Percentiles rank a stretch among this genome's conserved stretches.
These are phyloP conservation scores for Linyphia triangularis DNA, from an alignment of 2,888 invertebrate genomes.

Conservation along the genomic window DNA sequence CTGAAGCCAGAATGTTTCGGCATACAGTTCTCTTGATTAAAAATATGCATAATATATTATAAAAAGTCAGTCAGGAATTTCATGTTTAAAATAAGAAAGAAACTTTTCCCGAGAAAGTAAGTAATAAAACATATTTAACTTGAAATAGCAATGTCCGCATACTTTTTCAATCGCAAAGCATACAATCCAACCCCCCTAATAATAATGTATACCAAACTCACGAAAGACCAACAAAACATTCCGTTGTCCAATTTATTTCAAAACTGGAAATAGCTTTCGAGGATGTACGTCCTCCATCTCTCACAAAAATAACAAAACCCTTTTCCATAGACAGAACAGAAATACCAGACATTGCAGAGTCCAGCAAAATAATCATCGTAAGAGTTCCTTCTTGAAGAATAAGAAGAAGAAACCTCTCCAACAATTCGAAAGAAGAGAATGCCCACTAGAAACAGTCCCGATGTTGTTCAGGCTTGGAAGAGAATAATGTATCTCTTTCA, in stretches of 20 bases:
- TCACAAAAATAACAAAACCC: background rate
- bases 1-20: too few relatives aligned
- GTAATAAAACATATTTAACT: too few relatives aligned
- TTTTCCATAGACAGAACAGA: background rate
- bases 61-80: too few relatives aligned
- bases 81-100: too few relatives aligned
- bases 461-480: background rate
- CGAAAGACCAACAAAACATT: constrained; percentile 8
- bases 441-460: background rate
- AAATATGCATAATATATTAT: too few relatives aligned
- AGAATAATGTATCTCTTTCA: constrained; percentile 51
- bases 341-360: background rate
- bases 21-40: too few relatives aligned
- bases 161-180: background rate
- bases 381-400: constrained; percentile 9
- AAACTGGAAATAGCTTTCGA: background rate
- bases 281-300: background rate
- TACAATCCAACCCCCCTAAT: constrained; percentile 3
- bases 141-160: background rate
- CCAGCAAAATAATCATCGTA: constrained; percentile 37
- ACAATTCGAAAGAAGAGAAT: constrained; percentile 42
- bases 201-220: background rate
- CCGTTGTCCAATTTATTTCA: background rate
- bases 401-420: constrained; percentile 9
- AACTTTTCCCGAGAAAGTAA: too few relatives aligned